phyloP scores from a whole-genome alignment of 1,140 invertebrate species.

The Polyergus mexicanus region DNA sequence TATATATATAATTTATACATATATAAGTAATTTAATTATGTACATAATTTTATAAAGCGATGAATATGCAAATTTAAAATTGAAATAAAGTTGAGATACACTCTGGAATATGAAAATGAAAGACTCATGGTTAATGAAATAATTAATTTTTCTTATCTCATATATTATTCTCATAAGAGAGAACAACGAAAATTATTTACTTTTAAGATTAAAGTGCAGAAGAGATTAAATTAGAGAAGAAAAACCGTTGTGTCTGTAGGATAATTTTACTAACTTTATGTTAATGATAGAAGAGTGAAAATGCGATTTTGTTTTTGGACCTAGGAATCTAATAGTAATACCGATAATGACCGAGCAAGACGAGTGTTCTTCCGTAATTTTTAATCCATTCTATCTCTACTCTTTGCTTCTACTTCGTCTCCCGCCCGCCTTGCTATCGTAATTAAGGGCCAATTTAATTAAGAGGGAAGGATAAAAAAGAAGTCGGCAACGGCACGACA shows the following conservation, averaged over 20 bases:
- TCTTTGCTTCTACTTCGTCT: neutral
- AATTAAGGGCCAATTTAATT: constrained; percentile 60
- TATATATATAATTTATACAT: too few species aligned
- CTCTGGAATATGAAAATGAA: neutral
- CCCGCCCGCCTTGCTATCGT: constrained; percentile 12
- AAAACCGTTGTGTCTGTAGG: too few species aligned
- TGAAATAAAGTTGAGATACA: too few species aligned
- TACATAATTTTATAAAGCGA: neutral
- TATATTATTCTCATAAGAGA: neutral
- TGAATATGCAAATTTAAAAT: neutral
- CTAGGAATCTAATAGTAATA: neutral
- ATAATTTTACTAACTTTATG: neutral
- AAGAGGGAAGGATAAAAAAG: constrained; percentile 44
- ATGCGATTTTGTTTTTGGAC: constrained; percentile 7
- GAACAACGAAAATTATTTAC: constrained; percentile 3
- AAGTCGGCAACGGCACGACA: constrained; percentile 46
- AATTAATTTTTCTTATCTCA: neutral
- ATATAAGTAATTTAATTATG: too few species aligned
- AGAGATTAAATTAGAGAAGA: neutral
- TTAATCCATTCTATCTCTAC: constrained; percentile 9
- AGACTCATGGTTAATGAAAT: neutral
- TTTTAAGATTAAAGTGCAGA: neutral
- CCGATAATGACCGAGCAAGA: neutral
- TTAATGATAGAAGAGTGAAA: neutral
- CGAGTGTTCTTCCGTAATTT: constrained; percentile 11